A percentile compares a stretch with the other conserved stretches of the same genome.
Conservation (phyloP, 92 coral and sea anemone genomes). For the Micromussa lordhowensis region DNA sequence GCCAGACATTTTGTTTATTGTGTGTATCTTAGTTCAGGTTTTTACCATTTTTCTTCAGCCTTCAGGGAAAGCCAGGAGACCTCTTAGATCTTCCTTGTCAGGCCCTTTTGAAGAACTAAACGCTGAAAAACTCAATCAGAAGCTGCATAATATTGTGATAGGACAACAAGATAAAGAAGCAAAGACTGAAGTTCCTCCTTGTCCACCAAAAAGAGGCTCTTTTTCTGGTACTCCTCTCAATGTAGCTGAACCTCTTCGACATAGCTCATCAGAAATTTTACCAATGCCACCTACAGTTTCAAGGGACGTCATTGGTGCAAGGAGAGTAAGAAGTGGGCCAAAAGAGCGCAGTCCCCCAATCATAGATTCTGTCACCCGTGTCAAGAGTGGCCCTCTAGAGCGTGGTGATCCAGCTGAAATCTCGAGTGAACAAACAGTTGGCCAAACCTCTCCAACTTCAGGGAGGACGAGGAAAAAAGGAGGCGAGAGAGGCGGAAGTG, state of each 20-base stretch:
- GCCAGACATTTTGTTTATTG: not conserved
- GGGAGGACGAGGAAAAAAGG: slow-evolving; percentile 44
- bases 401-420: slow-evolving; percentile 28
- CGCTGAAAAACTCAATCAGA: slow-evolving; percentile 48
- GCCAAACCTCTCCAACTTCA: slow-evolving; percentile 41
- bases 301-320: slow-evolving; percentile 52
- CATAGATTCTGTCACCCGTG: slow-evolving; percentile 49
- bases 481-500: slow-evolving; percentile 71
- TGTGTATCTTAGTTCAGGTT: not conserved
- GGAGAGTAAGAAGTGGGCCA: slow-evolving; percentile 94
- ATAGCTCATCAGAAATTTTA: slow-evolving; percentile 74
- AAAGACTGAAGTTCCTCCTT: slow-evolving; percentile 63
- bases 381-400: slow-evolving; percentile 67
- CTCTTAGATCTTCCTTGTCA: slow-evolving; percentile 65
- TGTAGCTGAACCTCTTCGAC: slow-evolving; percentile 39
- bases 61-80: slow-evolving; percentile 72
- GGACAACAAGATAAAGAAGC: slow-evolving; percentile 51
- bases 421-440: slow-evolving; percentile 30
- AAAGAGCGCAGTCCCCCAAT: slow-evolving; percentile 80
- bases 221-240: slow-evolving; percentile 61
- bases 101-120: slow-evolving; percentile 53
- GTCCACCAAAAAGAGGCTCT: slow-evolving; percentile 72
- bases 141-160: slow-evolving; percentile 44
- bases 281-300: slow-evolving; percentile 77
- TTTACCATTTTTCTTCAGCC: slow-evolving; percentile 55